Evolutionary conservation across 2,888 invertebrate species (phyloP).

Genomic region (Pyrrhosoma nymphula): DNA sequence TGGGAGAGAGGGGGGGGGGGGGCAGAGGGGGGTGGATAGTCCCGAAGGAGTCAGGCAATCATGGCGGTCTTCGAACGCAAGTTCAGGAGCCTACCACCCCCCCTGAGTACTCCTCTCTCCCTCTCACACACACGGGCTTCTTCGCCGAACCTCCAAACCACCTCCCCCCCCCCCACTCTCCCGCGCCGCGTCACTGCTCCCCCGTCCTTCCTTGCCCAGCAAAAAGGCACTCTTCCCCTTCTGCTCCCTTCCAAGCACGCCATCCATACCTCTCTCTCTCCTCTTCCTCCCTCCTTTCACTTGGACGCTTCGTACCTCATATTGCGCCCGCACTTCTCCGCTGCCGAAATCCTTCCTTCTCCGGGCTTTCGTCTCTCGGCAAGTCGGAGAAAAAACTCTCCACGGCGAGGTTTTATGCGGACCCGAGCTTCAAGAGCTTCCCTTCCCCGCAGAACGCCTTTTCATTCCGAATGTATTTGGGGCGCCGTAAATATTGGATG

Average conservation of each 20-base stretch:
- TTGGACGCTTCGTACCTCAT: neutral
- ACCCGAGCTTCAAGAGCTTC: neutral
- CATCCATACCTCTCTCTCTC: neutral
- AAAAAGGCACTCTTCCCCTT: neutral
- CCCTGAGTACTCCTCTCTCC: neutral
- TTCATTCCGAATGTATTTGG: neutral
- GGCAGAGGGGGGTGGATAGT: neutral
- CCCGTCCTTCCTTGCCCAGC: neutral
- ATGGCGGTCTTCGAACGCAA: conserved; percentile 66
- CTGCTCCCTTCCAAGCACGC: neutral
- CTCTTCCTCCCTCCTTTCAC: neutral
- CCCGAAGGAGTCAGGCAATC: conserved; percentile 66
- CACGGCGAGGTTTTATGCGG: neutral
- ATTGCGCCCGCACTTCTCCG: neutral
- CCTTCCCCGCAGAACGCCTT: neutral
- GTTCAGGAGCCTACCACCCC: conserved; percentile 33
- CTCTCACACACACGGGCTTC: neutral
- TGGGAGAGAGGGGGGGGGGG: neutral
- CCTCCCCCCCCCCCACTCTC: neutral
- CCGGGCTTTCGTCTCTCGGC: neutral
- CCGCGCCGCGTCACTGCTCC: neutral
- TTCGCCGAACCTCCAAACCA: neutral
- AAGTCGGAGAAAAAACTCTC: neutral
- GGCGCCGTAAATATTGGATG: neutral
- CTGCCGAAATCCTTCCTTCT: neutral